Conservation (phyloP, 1,140 invertebrate genomes). For the Cardiocondyla obscurior region DNA sequence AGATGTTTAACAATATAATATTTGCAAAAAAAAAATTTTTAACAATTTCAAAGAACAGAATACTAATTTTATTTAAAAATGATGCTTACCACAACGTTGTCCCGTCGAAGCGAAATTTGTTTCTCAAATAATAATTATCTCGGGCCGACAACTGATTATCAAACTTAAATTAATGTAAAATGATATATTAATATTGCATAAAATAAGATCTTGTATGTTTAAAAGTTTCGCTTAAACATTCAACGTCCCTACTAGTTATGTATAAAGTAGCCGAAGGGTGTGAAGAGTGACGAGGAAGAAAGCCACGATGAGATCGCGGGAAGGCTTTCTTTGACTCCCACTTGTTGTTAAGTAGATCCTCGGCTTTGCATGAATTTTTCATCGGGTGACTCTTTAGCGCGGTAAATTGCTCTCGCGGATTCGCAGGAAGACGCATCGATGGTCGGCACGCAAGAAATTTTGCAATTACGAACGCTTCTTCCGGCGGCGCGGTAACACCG, state of each 20-base stretch:
- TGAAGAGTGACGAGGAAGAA: not conserved
- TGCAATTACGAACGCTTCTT: slow-evolving; percentile 59
- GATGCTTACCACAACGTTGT: no score
- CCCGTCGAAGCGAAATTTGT: no score
- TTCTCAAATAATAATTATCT: no score
- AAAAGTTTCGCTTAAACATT: not conserved
- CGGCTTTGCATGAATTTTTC: slow-evolving; percentile 63
- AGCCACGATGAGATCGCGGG: slow-evolving; percentile 19
- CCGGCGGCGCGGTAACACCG: slow-evolving; percentile 10
- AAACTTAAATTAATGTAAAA: not conserved
- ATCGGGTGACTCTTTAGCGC: slow-evolving; percentile 43
- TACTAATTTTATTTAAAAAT: no score
- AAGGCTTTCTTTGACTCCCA: slow-evolving; percentile 40
- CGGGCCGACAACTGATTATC: no score
- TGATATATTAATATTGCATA: not conserved
- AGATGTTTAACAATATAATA: no score
- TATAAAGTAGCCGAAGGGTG: not conserved
- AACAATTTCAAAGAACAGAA: not conserved
- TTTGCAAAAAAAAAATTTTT: no score
- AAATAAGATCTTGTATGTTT: not conserved
- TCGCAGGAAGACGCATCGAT: slow-evolving; percentile 50
- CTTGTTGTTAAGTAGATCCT: slow-evolving; percentile 55
- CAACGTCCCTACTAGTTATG: not conserved
- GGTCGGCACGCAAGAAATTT: slow-evolving; percentile 64
- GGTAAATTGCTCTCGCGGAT: slow-evolving; percentile 57